These are phyloP conservation scores for Todus mexicanus DNA, from an alignment of 2,797 vertebrate species.

Conservation along the genomic window DNA sequence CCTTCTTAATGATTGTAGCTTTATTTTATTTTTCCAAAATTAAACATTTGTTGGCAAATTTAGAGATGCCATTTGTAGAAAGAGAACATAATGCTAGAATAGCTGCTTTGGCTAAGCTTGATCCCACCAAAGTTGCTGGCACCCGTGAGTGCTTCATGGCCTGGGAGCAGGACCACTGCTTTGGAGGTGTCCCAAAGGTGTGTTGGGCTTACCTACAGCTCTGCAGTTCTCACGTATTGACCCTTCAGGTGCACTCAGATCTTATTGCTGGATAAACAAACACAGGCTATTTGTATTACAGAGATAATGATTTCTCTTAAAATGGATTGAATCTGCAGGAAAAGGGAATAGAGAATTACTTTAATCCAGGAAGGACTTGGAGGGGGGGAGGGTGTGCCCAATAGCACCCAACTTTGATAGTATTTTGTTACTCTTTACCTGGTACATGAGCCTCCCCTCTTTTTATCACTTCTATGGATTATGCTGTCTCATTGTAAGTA, in stretches of 20 bases:
- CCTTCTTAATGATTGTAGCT: neutral
- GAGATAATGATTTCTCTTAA: neutral
- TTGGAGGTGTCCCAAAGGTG: neutral
- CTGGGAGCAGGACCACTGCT: neutral
- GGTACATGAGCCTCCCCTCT: neutral
- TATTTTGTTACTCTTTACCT: neutral
- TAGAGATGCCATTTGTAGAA: neutral
- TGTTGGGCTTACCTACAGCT: neutral
- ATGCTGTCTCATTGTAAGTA: neutral
- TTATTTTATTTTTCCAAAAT: neutral
- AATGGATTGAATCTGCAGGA: neutral
- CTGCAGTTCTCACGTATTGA: neutral
- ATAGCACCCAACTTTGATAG: neutral
- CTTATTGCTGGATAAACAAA: neutral
- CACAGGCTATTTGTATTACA: neutral
- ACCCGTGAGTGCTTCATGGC: neutral
- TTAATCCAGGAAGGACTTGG: neutral
- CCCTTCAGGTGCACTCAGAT: neutral
- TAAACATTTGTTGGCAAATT: neutral
- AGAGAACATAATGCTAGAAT: neutral
- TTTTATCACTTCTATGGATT: slow-evolving; percentile 6
- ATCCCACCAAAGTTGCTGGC: neutral
- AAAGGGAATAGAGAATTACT: neutral
- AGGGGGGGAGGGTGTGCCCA: neutral
- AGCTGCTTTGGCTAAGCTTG: neutral